Base-by-base conservation (phyloP, 2,113 vertebrate species). In the Tragelaphus imberbis region DNA sequence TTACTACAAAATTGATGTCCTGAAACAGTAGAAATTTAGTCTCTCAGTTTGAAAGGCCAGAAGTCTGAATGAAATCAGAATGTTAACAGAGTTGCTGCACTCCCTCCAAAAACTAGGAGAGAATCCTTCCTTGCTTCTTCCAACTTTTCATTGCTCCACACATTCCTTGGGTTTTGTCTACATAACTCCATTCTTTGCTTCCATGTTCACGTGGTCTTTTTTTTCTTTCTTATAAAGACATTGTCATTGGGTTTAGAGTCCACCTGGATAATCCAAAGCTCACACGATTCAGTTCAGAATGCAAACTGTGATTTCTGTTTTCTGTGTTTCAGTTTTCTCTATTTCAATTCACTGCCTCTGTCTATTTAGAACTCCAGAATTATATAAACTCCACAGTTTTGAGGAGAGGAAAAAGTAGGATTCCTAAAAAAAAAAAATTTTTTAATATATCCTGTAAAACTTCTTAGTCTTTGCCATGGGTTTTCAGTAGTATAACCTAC, bases 401-500 rank as follows among this genome's bases (percentile, higher is more conserved):
- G 49, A 97, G 61, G 33, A 65, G 27, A 92, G 58, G 30, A 86
- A 86, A 63, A 10, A 90, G n/a, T 88, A 96, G 77, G 55, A 53
- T 81, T 91, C 53, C 49, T 95, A 71, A 95, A 96, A 30, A 30
- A 44, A 44, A 68, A 36, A 6, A 10, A 30, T 68, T 49, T 91
- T 63, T 84, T 40, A 82, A 61, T 75, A 2, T 96, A 63, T 61
- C 81, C 44, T 96, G 1, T 92, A 86, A 96, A 96, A 97, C 30
- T 95, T 19, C 61, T 90, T 97, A 28, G 97, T 98, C 27, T 93
- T 8, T 96, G 33, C 51, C 77, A 28, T 58, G 65, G 33, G 56
- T 90, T 97, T 95, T 68, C 75, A 99, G 99, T 97, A 98, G 98
- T 4, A 99, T 99, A 88, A 49, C 30, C 77, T 91, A 68, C 84